Evolutionary conservation across 2,888 invertebrate species (phyloP).

Genomic region (Buathra laborator): DNA sequence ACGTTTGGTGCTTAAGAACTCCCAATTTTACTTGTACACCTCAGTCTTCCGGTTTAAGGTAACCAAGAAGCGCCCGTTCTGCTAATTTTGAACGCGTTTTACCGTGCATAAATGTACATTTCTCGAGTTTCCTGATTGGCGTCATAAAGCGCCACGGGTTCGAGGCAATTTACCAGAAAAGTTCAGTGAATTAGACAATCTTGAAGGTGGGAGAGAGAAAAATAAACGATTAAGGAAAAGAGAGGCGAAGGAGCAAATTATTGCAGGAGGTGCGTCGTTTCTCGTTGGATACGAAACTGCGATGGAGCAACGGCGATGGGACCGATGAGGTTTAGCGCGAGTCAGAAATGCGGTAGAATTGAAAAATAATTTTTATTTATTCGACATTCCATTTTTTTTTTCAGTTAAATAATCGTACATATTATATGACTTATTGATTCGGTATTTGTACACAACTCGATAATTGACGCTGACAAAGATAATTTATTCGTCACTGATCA

Average conservation of each 20-base stretch:
- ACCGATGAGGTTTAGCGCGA: too few species aligned
- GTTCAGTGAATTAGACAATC: constrained; percentile 22
- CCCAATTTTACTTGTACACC: not conserved
- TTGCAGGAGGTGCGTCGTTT: not conserved
- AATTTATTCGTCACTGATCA: too few species aligned
- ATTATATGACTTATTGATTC: not conserved
- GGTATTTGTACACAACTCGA: not conserved
- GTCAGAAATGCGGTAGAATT: too few species aligned
- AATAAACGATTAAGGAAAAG: constrained; percentile 1
- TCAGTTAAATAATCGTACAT: not conserved
- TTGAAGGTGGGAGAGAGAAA: not conserved
- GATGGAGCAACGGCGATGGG: too few species aligned
- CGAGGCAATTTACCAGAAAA: constrained; percentile 44
- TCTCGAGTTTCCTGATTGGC: constrained; percentile 47
- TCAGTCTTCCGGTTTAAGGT: not conserved
- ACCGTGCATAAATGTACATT: constrained; percentile 22
- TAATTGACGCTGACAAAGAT: too few species aligned
- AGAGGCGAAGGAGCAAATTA: not conserved
- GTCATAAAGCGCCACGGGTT: constrained; percentile 37
- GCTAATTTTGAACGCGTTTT: not conserved
- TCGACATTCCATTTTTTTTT: too few species aligned
- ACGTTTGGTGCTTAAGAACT: not conserved
- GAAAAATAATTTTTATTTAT: too few species aligned
- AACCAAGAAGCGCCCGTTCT: constrained; percentile 21
- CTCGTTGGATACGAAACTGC: not conserved